These are phyloP conservation scores for Spinus pinus DNA, from an alignment of 2,797 vertebrate genomes.

Conservation along the genomic window DNA sequence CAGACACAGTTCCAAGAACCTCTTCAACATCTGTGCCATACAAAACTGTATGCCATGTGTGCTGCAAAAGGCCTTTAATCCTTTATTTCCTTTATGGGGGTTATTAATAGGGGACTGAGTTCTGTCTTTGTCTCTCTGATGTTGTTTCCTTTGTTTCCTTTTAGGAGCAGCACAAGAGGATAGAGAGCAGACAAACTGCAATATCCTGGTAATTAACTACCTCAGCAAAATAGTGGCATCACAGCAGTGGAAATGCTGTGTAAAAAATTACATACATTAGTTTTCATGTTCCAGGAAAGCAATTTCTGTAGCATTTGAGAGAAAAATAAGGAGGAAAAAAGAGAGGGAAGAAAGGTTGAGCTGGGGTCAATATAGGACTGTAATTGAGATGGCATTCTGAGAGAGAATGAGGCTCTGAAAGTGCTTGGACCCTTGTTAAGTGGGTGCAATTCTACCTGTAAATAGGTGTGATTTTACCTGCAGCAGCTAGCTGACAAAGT, in stretches of 20 bases:
- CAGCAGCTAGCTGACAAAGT: background rate
- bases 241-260: background rate
- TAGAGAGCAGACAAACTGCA: conserved; percentile 44
- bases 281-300: conserved; percentile 32
- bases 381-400: background rate
- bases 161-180: conserved; percentile 25
- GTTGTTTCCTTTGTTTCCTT: conserved; percentile 51
- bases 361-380: background rate
- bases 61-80: conserved; percentile 6
- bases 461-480: background rate
- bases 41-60: conserved; percentile 5
- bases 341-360: background rate
- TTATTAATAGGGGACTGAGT: conserved; percentile 45
- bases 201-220: conserved; percentile 59
- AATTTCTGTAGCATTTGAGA: conserved; percentile 28
- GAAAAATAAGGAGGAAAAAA: background rate
- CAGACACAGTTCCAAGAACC: background rate
- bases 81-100: conserved; percentile 44
- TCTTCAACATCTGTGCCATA: conserved; percentile 17
- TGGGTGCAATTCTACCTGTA: background rate
- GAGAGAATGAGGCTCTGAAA: background rate
- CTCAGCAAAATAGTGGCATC: conserved; percentile 35
- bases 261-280: conserved; percentile 63
- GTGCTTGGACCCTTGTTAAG: background rate
- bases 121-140: conserved; percentile 32